A percentile compares a stretch with the other conserved stretches of the same genome.
Evolutionary conservation across 2,888 invertebrate genomes (phyloP).

Genomic region (Julus scandinavius): DNA sequence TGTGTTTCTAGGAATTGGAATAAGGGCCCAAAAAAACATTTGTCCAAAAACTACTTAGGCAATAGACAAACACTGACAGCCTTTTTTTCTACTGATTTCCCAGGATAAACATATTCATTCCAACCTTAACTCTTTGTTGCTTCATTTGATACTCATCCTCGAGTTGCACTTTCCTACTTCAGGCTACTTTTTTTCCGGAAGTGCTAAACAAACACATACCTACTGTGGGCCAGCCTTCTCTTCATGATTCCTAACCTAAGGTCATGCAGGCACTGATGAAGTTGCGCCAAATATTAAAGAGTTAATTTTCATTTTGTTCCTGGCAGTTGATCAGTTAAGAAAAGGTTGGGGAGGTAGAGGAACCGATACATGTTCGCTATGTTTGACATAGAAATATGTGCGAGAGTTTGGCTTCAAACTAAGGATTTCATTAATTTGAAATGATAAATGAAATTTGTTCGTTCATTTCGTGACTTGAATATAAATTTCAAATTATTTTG

Average conservation of each 20-base stretch:
- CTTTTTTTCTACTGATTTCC: background rate
- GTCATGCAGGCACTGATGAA: background rate
- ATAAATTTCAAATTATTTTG: background rate
- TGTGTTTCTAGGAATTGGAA: background rate
- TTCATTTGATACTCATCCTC: slow-evolving; percentile 4
- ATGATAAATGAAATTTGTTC: slow-evolving; percentile 37
- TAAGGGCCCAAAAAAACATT: background rate
- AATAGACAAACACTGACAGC: background rate
- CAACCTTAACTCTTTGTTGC: background rate
- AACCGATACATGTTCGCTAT: background rate
- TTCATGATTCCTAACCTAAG: slow-evolving; percentile 10
- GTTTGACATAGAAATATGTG: background rate
- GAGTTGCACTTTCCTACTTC: background rate
- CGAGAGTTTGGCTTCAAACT: background rate
- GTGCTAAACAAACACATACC: slow-evolving; percentile 5
- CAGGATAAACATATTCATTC: background rate
- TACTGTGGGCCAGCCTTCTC: background rate
- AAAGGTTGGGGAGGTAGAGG: background rate
- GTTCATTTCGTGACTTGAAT: slow-evolving; percentile 9
- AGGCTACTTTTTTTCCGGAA: background rate
- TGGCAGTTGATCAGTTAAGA: slow-evolving; percentile 40
- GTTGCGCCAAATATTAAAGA: slow-evolving; percentile 37
- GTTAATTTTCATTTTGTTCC: slow-evolving; percentile 15
- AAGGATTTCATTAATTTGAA: slow-evolving; percentile 13
- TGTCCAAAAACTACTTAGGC: slow-evolving; percentile 2